These are phyloP conservation scores for Silurus lanzhouensis DNA, from an alignment of 2,797 vertebrate species.

Conservation along the genomic window DNA sequence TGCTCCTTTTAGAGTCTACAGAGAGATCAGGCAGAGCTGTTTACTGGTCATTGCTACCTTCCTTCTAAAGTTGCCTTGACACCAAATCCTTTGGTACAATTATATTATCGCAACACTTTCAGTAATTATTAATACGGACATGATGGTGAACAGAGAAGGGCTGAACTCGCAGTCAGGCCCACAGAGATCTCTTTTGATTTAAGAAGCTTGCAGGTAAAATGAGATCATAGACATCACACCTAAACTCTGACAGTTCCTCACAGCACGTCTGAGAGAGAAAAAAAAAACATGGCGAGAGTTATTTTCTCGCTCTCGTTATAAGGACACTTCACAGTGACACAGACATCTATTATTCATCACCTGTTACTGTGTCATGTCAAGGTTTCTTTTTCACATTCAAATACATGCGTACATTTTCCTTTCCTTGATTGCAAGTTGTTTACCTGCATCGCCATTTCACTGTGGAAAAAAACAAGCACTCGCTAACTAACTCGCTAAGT, in stretches of 20 bases:
- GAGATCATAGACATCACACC: neutral
- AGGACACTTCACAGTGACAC: slow-evolving; percentile 1
- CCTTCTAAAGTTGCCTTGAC: neutral
- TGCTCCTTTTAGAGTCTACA: no score
- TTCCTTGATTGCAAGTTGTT: neutral
- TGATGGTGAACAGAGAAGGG: slow-evolving; percentile 19
- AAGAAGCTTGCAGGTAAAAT: slow-evolving; percentile 18
- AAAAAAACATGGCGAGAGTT: neutral
- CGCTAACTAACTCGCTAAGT: neutral
- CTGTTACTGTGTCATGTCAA: neutral
- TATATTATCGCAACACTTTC: neutral
- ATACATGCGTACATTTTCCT: neutral
- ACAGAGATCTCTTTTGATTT: slow-evolving; percentile 24
- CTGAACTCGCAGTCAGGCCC: neutral
- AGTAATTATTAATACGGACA: neutral
- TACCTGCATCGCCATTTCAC: no score
- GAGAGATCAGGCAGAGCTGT: no score
- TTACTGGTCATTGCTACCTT: no score
- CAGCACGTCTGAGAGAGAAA: neutral
- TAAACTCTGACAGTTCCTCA: slow-evolving; percentile 23
- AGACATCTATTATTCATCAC: neutral
- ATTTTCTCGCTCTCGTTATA: neutral
- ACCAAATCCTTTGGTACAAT: neutral
- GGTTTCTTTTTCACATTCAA: neutral
- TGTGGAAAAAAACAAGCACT: neutral